Conservation (phyloP, 1,140 invertebrate species). For the Dendroctonus valens region DNA sequence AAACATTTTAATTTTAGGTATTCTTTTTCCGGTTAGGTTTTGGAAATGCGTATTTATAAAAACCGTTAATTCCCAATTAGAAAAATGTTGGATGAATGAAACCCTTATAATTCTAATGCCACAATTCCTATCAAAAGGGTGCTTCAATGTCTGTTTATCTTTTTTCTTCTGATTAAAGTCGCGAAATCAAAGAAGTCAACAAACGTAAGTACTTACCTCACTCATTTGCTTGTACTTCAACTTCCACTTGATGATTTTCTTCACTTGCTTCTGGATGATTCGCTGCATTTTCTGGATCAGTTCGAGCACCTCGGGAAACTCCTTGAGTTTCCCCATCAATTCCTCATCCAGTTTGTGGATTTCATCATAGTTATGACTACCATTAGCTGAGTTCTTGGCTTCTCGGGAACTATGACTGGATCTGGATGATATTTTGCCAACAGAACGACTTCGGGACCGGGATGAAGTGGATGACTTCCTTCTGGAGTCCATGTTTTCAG, state of each 20-base stretch:
- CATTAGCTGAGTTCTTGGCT: no score
- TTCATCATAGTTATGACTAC: background rate
- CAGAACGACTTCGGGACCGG: no score
- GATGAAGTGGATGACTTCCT: no score
- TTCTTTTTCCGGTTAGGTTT: no score
- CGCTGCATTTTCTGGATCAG: slow-evolving; percentile 44
- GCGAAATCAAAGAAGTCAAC: background rate
- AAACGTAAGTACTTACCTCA: slow-evolving; percentile 1
- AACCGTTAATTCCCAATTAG: background rate
- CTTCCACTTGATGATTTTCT: slow-evolving; percentile 47
- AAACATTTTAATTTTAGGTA: no score
- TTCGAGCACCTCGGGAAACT: slow-evolving; percentile 40
- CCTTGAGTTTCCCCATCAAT: slow-evolving; percentile 30
- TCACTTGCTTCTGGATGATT: slow-evolving; percentile 43
- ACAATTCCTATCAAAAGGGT: no score
- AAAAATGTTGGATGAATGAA: background rate
- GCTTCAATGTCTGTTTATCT: background rate
- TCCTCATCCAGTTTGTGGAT: slow-evolving; percentile 18
- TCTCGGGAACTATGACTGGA: no score
- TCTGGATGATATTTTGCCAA: no score
- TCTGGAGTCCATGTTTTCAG: no score
- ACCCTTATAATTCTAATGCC: background rate
- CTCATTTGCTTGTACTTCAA: slow-evolving; percentile 36
- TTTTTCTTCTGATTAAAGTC: background rate
- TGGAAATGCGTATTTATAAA: no score